phyloP scores from a whole-genome alignment of 1,140 invertebrate species.

The Heliconius hermathena region DNA sequence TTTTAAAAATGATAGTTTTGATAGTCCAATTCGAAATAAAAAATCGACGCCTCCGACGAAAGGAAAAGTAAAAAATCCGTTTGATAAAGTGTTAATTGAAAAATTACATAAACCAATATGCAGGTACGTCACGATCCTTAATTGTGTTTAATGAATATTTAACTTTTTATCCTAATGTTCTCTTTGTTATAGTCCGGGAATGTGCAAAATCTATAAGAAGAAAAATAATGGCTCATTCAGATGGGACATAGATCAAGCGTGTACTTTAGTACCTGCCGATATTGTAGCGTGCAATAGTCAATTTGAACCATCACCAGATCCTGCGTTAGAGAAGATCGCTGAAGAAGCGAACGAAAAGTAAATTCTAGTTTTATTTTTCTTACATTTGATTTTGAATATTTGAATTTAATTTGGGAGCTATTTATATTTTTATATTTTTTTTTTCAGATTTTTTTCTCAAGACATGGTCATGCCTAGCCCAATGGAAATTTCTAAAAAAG shows the following conservation, averaged over 20 bases:
- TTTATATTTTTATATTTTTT: background rate
- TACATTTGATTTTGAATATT: background rate
- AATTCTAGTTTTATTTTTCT: background rate
- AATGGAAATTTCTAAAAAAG: slow-evolving; percentile 71
- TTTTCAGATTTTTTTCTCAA: slow-evolving; percentile 77
- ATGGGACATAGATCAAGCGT: slow-evolving; percentile 79
- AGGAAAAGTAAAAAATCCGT: slow-evolving; percentile 76
- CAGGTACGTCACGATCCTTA: slow-evolving; percentile 59
- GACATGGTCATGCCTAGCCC: slow-evolving; percentile 79
- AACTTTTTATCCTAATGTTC: slow-evolving; percentile 17
- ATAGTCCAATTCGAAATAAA: slow-evolving; percentile 52
- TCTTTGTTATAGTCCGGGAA: slow-evolving; percentile 67
- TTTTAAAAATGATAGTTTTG: slow-evolving; percentile 65
- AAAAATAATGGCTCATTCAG: slow-evolving; percentile 64
- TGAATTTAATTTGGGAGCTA: background rate
- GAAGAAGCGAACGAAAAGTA: slow-evolving; percentile 78
- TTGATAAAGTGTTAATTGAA: slow-evolving; percentile 77
- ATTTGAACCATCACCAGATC: slow-evolving; percentile 79
- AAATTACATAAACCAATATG: slow-evolving; percentile 76
- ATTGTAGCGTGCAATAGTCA: slow-evolving; percentile 78
- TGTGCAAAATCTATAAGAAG: slow-evolving; percentile 80
- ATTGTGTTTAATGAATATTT: slow-evolving; percentile 16
- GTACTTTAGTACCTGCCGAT: slow-evolving; percentile 71
- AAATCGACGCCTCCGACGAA: slow-evolving; percentile 73
- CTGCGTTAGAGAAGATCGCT: slow-evolving; percentile 73